A percentile compares a stretch with the other conserved stretches of the same genome.
Evolutionary conservation across 2,113 vertebrate species (phyloP).

Genomic region (Antechinus stuartii): DNA sequence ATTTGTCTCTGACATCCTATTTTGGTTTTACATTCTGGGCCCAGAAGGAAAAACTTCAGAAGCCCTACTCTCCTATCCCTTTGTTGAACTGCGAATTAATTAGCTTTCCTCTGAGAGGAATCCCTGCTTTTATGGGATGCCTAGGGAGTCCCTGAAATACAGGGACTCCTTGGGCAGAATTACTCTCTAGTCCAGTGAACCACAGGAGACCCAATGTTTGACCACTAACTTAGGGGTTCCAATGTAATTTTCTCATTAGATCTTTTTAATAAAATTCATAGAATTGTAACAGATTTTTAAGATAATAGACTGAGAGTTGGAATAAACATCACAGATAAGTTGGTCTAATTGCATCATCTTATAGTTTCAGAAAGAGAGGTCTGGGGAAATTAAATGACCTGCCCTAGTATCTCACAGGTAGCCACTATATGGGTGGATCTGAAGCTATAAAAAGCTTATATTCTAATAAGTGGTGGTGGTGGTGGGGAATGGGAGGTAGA

Average conservation of each 20-base stretch:
- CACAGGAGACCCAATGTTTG: not conserved
- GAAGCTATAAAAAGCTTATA: not conserved
- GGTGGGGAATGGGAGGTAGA: not conserved
- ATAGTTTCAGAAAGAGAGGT: not conserved
- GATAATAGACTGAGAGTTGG: not conserved
- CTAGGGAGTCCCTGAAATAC: not conserved
- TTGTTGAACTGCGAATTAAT: constrained; percentile 11
- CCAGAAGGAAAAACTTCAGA: constrained; percentile 23
- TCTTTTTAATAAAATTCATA: constrained; percentile 1
- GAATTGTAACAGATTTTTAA: not conserved
- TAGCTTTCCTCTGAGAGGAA: not conserved
- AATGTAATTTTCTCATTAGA: constrained; percentile 11
- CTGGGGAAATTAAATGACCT: too few relatives aligned
- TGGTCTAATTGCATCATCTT: not conserved
- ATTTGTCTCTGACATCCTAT: constrained; percentile 11
- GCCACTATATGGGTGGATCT: not conserved
- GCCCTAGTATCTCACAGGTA: not conserved
- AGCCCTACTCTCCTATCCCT: not conserved
- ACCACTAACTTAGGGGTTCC: constrained; percentile 12
- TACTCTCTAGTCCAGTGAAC: not conserved
- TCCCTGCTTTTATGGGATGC: too few relatives aligned
- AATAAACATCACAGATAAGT: not conserved
- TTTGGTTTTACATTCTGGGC: not conserved
- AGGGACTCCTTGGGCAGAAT: not conserved
- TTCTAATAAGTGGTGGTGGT: too few relatives aligned